Evolutionary conservation across 2,113 vertebrate species (phyloP), one percentile per base, ranked within the genome.

Genomic region (Ailurus styani): DNA sequence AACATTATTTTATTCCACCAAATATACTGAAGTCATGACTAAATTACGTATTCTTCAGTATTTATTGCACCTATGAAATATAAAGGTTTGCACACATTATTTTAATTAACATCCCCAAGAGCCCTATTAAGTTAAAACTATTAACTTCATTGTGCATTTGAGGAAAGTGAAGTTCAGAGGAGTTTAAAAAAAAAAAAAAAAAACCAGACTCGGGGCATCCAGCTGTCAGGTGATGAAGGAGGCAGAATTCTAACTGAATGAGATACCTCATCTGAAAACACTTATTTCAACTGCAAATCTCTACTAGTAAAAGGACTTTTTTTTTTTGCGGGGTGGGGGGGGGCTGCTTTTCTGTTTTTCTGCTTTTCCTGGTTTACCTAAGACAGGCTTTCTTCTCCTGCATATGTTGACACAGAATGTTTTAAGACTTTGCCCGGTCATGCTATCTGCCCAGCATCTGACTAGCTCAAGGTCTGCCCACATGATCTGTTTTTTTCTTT

Each of bases 11-110:
- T 81, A 87, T 55, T 81, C 13, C 5, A 66, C 1, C n/a, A 68
- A 40, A 77, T 79, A 52, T 45, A 72, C 0, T 15, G 8, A 81
- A 88, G 50, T 66, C 37, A n/a, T 62, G 21, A 18, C 40, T 72
- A 83, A 72, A 64, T 40, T 87, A 78, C 75, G 85, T 62, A 88
- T 78, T 96, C 52, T 94, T 84, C 82, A 97, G 55, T 6, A 96
- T 66, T 45, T 93, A 52, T 47, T 77, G 18, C 85, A 87, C 6
- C 10, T 85, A 60, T 47, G n/a, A 70, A 62, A 83, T 37, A 21
- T 29, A 54, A 84, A n/a, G 54, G n/a, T 81, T 55, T 84, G 64
- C 50, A 54, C 62, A 45, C 25, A 91, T 29, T 78, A 45, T 47
- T 94, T 78, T 91, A 91, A 79, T 87, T 55, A 70, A 90, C 50